Percentiles rank a stretch among this genome's conserved stretches.
phyloP scores from a whole-genome alignment of 37 sponge, comb jelly and placozoan genomes.

The Tethya wilhelma region DNA sequence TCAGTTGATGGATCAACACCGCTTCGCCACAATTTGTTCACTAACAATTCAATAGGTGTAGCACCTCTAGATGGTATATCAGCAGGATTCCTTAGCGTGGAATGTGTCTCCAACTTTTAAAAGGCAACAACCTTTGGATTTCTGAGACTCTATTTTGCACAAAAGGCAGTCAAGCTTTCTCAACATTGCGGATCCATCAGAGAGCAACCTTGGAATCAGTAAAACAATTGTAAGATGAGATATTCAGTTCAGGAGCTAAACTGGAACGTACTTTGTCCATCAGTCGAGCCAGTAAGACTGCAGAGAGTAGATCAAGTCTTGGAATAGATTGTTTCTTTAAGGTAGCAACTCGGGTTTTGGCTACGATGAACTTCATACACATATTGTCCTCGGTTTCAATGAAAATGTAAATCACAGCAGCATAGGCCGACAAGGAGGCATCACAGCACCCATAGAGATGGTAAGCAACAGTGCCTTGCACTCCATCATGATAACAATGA shows the following conservation, averaged over 20 bases:
- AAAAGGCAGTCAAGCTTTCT: constrained; percentile 31
- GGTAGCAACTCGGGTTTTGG: constrained; percentile 39
- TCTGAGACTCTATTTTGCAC: constrained; percentile 40
- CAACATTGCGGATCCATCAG: constrained; percentile 18
- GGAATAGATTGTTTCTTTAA: constrained; percentile 32
- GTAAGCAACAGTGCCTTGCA: constrained; percentile 11
- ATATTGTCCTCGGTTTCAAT: neutral
- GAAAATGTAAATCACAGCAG: constrained; percentile 29
- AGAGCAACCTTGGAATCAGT: constrained; percentile 40
- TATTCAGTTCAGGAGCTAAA: constrained; percentile 10
- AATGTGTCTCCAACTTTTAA: constrained; percentile 19
- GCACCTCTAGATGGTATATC: constrained; percentile 36
- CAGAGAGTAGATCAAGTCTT: constrained; percentile 42
- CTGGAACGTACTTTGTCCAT: constrained; percentile 7
- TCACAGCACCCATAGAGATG: constrained; percentile 38
- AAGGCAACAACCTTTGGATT: constrained; percentile 7
- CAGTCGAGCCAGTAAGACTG: constrained; percentile 29
- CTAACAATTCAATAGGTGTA: neutral
- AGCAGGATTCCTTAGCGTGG: constrained; percentile 30
- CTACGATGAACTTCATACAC: constrained; percentile 11
- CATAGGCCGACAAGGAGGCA: constrained; percentile 38
- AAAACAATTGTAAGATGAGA: constrained; percentile 9
- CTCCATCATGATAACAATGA: constrained; percentile 14
- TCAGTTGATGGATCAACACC: constrained; percentile 1
- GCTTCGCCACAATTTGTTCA: constrained; percentile 26